A percentile compares a stretch with the other conserved stretches of the same genome.
These are phyloP conservation scores for Spilogale gracilis DNA, from an alignment of 2,113 vertebrate species.

Conservation along the genomic window DNA sequence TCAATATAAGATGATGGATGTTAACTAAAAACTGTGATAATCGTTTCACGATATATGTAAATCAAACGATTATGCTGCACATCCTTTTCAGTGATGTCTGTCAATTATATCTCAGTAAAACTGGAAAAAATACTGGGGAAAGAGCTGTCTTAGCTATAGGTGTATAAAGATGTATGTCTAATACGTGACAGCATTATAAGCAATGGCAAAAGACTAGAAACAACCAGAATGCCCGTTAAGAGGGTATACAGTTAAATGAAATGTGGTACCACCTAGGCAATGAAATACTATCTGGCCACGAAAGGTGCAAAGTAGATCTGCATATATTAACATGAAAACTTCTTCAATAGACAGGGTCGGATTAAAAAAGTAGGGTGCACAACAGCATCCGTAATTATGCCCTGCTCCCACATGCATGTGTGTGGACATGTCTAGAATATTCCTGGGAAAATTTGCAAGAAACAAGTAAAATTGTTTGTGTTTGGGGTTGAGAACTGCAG, in stretches of 20 bases:
- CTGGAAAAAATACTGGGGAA: neutral
- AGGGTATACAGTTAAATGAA: conserved; percentile 13
- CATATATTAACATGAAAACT: neutral
- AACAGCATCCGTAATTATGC: neutral
- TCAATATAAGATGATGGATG: neutral
- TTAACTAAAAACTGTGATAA: neutral
- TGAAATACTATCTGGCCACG: neutral
- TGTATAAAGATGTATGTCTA: neutral
- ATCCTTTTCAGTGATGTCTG: neutral
- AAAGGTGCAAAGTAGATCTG: neutral
- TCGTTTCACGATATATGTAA: neutral
- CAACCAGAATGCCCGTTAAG: neutral
- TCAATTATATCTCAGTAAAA: neutral
- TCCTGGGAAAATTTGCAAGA: conserved; percentile 9
- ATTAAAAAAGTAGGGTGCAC: neutral
- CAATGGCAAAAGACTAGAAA: conserved; percentile 40
- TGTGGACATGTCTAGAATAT: conserved; percentile 22
- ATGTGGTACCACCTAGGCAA: neutral
- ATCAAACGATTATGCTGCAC: neutral
- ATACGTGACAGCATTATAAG: neutral
- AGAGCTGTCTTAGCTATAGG: neutral
- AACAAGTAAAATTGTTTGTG: conserved; percentile 6
- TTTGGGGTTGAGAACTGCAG: neutral
- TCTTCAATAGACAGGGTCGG: neutral
- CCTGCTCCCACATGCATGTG: neutral